Evolutionary conservation across 2,888 invertebrate species (phyloP), one percentile per base, ranked within the genome.

Genomic region (Xestia rhomboidea): DNA sequence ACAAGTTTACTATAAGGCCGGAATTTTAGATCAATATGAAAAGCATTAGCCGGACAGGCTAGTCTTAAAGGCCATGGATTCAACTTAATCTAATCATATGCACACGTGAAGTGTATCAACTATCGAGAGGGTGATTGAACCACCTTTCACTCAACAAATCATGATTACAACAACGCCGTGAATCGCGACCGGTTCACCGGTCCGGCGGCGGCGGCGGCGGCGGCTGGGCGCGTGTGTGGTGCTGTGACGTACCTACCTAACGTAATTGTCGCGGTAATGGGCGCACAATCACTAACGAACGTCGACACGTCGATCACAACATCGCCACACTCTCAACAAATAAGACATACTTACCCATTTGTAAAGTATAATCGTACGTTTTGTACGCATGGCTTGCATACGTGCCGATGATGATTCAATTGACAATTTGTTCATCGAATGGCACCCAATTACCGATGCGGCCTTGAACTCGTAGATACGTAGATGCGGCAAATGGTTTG

Each of bases 231-330:
- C 76, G 81, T 67, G 84, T 81, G 84, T 81, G 83, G 68, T 79
- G 77, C 70, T 73, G 77, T 88, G 89, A 89, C 83, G 82, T 85
- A n/a, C n/a, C n/a, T n/a, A n/a, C n/a, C n/a, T n/a, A 84, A 89
- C 84, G 82, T 85, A 82, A 83, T 62, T 73, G 76, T 68, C 76
- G 67, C 73, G 71, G 73, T 71, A 79, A 74, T 82, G 79, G 82
- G 76, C 75, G 62, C 70, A 57, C 71, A 49, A 49, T 51, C 69
- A 24, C 57, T 63, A 68, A n/a, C 64, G 64, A 57, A 57, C 66
- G 46, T 63, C 83, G 46, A 79, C 66, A 57, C 66, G 46, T 63
- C 83, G 46, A 79, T 68, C 76, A 78, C 77, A 73, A 76, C 63
- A 76, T 44, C 10, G 63, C 57, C 69, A 41, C 46, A 38, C 34